Evolutionary conservation across 2,113 vertebrate genomes (phyloP), one percentile per base, ranked within the genome.

Genomic region (Protobothrops flavoviridis): DNA sequence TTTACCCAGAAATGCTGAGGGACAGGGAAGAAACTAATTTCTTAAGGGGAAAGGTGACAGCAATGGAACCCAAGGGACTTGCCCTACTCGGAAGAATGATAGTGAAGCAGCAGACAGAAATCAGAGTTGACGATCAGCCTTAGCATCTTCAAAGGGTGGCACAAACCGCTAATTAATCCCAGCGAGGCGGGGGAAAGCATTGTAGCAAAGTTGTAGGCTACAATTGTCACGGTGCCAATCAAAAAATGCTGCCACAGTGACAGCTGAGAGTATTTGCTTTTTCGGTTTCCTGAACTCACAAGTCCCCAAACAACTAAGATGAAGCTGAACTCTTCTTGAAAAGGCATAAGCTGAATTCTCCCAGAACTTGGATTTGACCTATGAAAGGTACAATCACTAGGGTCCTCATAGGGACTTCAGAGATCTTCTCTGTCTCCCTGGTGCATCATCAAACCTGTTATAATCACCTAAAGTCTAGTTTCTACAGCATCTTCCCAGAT

Each of bases 81-180:
- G 12, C 61, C 20, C 52, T 24, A 21, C 81, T 87, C 91, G 11
- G 20, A 74, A 90, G 43, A 87, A 90, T 6, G 43, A 24, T 26
- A 8, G 23, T 3, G 9, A 53, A 61, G 13, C 89, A 43, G 48
- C 12, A 69, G 39, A 86, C 48, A 17, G 57, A 90, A 90, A 92
- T 90, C 93, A 87, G 69, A 92, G 57, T 45, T 74, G 88, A 92
- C 64, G 59, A 87, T 74, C 50, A 48, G 88, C 74, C 7, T 7
- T 69, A 20, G 56, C 91, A 90, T 89, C 88, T 90, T 94, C 93
- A 94, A 92, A 94, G 88, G 39, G 55, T 90, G 39, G 17, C 91
- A 87, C 57, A 86, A 94, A 56, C 56, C 64, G 39, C 91, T 94
- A 94, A 94, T 94, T 92, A 94, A 94, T 94, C 91, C 93, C 93